Evolutionary conservation across 2,888 invertebrate species (phyloP).

Genomic region (Ochlodes sylvanus): DNA sequence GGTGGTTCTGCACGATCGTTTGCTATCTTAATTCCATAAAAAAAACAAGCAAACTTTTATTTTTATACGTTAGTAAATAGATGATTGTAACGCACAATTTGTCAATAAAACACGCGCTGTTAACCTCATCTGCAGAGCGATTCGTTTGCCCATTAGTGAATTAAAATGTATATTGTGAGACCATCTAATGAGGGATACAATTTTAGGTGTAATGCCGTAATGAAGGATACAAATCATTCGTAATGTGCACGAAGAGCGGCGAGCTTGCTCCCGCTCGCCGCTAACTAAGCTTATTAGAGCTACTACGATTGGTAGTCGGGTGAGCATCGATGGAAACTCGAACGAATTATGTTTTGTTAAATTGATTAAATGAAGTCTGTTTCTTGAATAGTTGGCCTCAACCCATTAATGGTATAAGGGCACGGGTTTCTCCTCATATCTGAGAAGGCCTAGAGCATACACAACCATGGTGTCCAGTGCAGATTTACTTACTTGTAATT

Average conservation of each 20-base stretch:
- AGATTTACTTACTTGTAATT: no score
- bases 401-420: no score
- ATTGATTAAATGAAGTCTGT: no score
- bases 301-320: conserved; percentile 46
- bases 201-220: conserved; percentile 5
- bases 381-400: no score
- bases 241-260: conserved; percentile 14
- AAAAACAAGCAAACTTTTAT: no score
- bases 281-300: conserved; percentile 66
- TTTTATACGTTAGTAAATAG: no score
- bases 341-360: neutral
- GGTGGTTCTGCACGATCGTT: no score
- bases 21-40: no score
- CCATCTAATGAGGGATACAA: conserved; percentile 2
- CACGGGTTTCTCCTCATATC: no score
- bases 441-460: no score
- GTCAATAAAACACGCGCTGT: neutral
- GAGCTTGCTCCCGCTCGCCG: conserved; percentile 13
- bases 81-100: neutral
- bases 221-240: conserved; percentile 20
- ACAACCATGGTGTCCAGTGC: no score
- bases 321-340: neutral
- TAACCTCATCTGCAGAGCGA: neutral
- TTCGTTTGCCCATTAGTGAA: neutral
- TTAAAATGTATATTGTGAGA: conserved; percentile 6